Base-by-base conservation (phyloP, 2,888 invertebrate species). In the Cinara cedri region DNA sequence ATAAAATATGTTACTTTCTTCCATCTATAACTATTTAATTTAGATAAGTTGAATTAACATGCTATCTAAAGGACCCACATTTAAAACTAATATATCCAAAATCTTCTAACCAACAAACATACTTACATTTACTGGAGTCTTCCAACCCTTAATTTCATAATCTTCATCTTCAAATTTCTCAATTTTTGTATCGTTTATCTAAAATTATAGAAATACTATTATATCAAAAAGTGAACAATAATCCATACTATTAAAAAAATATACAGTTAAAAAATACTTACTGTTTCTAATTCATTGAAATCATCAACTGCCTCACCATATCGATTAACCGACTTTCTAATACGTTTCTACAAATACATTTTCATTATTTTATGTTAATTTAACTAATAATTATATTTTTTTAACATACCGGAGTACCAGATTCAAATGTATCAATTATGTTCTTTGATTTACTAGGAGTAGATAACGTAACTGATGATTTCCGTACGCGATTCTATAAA, bases 51-150 rank as follows among this genome's bases (percentile, higher is more conserved):
- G n/a, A n/a, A n/a, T n/a, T n/a, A n/a, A n/a, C n/a, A n/a, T n/a
- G n/a, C n/a, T n/a, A n/a, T n/a, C n/a, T n/a, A n/a, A n/a, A n/a
- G n/a, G n/a, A n/a, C n/a, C n/a, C n/a, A n/a, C n/a, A n/a, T n/a
- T n/a, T n/a, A n/a, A n/a, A n/a, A n/a, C n/a, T n/a, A n/a, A n/a
- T n/a, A n/a, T n/a, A 46, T 46, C 44, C 11, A 66, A 34, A 34
- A 34, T 34, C 34, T 24, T 66, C 16, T 13, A 57, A 13, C 6
- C n/a, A 34, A 70, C n/a, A 24, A 60, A 51, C 51, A 46, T 51
- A 49, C 76, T 21, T 68, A 70, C 76, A 24, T 70, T 68, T 1
- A 60, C 60, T 60, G 76, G 76, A 57, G 76, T 78, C 1, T 13
- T 78, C 68, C 60, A 60, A 34, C 1, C 4, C 49, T 68, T 19